A percentile compares a stretch with the other conserved stretches of the same genome.
Conservation (phyloP, 2,113 vertebrate genomes). For the Pomatostomus ruficeps region DNA sequence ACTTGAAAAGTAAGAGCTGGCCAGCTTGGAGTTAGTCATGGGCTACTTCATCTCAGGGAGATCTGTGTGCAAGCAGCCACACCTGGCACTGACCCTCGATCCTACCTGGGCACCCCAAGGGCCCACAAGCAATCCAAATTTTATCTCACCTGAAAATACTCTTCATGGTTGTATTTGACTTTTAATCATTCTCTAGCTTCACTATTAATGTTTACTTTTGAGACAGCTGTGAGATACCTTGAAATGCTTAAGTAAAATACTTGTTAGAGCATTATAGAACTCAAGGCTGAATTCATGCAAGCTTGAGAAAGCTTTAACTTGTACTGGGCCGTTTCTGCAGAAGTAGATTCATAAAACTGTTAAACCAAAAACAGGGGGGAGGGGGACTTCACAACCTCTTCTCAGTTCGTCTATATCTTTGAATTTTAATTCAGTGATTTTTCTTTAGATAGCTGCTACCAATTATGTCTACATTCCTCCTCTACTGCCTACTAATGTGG, state of each 20-base stretch:
- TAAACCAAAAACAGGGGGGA: background rate
- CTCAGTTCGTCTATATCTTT: background rate
- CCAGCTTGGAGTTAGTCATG: fast-evolving
- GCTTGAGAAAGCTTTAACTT: background rate
- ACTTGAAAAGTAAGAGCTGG: background rate
- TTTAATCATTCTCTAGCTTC: background rate
- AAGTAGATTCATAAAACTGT: background rate
- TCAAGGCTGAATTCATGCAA: background rate
- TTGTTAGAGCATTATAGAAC: background rate
- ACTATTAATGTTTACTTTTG: background rate
- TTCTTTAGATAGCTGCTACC: background rate
- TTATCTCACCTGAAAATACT: background rate
- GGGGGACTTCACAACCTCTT: background rate
- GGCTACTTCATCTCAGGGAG: background rate
- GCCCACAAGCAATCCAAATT: background rate
- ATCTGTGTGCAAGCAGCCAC: background rate
- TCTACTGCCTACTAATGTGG: background rate
- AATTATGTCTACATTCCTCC: background rate
- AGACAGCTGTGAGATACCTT: background rate
- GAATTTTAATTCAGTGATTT: background rate
- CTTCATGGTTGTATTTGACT: background rate
- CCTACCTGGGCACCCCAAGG: fast-evolving
- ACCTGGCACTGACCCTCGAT: fast-evolving
- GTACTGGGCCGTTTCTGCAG: background rate
- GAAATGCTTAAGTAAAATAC: background rate